These are phyloP conservation scores for Pollenia labialis DNA, from an alignment of 2,888 invertebrate genomes.

Conservation along the genomic window DNA sequence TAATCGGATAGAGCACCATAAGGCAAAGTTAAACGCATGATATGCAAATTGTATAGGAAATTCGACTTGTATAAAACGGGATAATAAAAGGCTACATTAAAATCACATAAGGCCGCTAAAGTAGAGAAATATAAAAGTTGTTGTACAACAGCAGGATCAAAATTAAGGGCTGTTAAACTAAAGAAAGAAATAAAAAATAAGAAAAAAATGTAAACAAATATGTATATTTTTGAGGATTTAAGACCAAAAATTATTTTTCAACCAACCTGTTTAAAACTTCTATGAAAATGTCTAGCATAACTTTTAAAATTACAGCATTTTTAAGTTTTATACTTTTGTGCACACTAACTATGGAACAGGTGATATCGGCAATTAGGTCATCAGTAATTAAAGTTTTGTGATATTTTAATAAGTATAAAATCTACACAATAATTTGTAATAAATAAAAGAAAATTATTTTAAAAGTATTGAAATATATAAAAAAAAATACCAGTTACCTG, in stretches of 20 bases:
- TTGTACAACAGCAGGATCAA: constrained; percentile 74
- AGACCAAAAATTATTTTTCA: background rate
- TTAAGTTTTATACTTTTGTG: constrained; percentile 76
- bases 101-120: constrained; percentile 72
- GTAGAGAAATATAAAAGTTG: constrained; percentile 76
- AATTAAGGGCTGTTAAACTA: constrained; percentile 74
- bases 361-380: constrained; percentile 76
- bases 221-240: background rate
- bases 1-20: constrained; percentile 75
- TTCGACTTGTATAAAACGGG: constrained; percentile 78
- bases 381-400: constrained; percentile 69
- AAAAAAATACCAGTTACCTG: constrained; percentile 75
- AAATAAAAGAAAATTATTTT: background rate
- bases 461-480: background rate
- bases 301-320: constrained; percentile 77
- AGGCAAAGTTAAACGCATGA: constrained; percentile 77
- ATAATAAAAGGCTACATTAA: constrained; percentile 75
- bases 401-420: constrained; percentile 74
- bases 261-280: constrained; percentile 78
- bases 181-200: background rate
- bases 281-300: constrained; percentile 77
- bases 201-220: constrained; percentile 1
- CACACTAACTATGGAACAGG: constrained; percentile 74
- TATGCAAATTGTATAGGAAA: constrained; percentile 78
- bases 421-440: constrained; percentile 64